These are phyloP conservation scores for Sphaerodactylus townsendi DNA, from an alignment of 2,113 vertebrate genomes.

Conservation along the genomic window DNA sequence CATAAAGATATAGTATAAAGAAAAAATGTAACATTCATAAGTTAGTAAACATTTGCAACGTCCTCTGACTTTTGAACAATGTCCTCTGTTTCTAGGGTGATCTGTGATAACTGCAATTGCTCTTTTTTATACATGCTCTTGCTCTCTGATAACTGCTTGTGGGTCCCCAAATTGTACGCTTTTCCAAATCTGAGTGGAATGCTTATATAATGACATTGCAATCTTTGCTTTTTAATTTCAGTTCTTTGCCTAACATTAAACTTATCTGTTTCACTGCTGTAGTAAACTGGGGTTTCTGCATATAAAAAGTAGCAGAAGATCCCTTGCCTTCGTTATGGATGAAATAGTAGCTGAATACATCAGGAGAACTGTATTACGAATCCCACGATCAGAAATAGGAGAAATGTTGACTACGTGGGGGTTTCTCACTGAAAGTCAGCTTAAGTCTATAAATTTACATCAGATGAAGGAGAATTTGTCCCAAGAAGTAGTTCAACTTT, in stretches of 20 bases:
- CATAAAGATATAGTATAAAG: too few relatives aligned
- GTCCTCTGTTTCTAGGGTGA: too few relatives aligned
- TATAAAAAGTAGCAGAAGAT: background rate
- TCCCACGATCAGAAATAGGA: conserved; percentile 71
- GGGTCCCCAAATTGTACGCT: too few relatives aligned
- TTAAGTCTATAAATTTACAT: conserved; percentile 71
- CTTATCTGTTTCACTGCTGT: background rate
- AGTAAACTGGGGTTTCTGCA: background rate
- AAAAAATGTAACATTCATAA: too few relatives aligned
- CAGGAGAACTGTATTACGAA: conserved; percentile 77
- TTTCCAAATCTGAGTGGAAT: background rate
- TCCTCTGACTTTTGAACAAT: too few relatives aligned
- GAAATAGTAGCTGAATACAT: conserved; percentile 72
- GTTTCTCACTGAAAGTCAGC: conserved; percentile 76
- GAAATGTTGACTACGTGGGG: conserved; percentile 79
- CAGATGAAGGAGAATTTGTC: conserved; percentile 75
- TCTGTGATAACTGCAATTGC: background rate
- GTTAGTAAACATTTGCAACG: too few relatives aligned
- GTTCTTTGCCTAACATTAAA: background rate
- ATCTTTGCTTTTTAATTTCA: background rate
- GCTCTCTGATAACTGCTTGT: background rate
- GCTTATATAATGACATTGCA: background rate
- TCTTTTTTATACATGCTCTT: too few relatives aligned
- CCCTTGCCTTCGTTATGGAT: conserved; percentile 73
- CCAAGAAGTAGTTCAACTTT: conserved; percentile 73